phyloP scores from a whole-genome alignment of 30 jellyfish, hydroid and myxozoan genomes.

The Mastigias papua region DNA sequence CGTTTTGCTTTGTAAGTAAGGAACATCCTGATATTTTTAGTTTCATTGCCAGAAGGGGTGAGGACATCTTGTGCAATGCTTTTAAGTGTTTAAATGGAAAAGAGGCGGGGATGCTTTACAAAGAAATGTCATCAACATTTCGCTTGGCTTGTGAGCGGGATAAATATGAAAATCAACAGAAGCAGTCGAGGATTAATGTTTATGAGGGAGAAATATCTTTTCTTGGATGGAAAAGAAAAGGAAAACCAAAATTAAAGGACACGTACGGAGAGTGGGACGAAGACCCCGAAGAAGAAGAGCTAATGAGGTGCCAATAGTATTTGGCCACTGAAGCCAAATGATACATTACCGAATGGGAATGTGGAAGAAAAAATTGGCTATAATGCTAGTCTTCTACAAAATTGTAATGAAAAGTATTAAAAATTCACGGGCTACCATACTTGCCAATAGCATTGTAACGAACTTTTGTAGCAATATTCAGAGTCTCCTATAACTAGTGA shows the following conservation, averaged over 20 bases:
- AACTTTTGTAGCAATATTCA: too few relatives aligned
- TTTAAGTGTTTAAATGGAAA: conserved; percentile 8
- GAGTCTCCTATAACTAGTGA: too few relatives aligned
- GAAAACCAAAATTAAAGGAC: background rate
- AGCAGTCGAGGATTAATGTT: background rate
- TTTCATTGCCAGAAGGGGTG: conserved; percentile 3
- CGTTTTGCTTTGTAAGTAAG: conserved; percentile 15
- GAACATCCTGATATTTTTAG: conserved; percentile 28
- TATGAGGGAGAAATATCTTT: background rate
- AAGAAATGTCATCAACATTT: conserved; percentile 17
- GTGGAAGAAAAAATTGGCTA: background rate
- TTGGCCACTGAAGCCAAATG: background rate
- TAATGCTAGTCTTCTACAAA: too few relatives aligned
- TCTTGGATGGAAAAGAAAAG: background rate
- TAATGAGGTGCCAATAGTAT: conserved; percentile 7
- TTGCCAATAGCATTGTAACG: too few relatives aligned
- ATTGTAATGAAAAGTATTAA: too few relatives aligned
- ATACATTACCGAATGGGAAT: too few relatives aligned
- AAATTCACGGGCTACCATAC: too few relatives aligned
- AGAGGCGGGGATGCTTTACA: conserved; percentile 11
- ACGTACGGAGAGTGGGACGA: background rate
- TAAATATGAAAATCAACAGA: background rate
- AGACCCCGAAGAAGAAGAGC: conserved; percentile 11
- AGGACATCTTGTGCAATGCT: conserved; percentile 19
- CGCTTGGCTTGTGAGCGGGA: background rate